These are phyloP conservation scores for Eulacestoma nigropectus DNA, from an alignment of 2,113 vertebrate genomes.

Conservation along the genomic window DNA sequence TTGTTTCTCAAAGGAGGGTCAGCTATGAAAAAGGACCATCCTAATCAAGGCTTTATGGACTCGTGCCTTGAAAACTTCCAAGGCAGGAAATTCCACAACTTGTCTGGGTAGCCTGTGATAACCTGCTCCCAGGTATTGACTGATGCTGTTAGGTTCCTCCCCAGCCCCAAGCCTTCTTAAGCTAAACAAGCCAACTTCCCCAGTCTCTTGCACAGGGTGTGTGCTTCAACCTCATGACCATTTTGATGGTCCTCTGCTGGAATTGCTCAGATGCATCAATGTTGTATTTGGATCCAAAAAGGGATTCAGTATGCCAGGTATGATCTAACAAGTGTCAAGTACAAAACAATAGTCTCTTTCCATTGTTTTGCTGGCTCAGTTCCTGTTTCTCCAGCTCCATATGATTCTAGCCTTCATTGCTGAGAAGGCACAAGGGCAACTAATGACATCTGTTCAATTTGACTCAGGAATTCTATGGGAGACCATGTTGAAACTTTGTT, in stretches of 20 bases:
- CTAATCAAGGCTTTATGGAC: background rate
- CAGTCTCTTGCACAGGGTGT: background rate
- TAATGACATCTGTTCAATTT: background rate
- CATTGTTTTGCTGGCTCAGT: background rate
- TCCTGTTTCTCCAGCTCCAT: background rate
- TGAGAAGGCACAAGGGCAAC: background rate
- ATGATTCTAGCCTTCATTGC: background rate
- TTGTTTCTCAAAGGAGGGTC: background rate
- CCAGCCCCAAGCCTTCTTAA: no score
- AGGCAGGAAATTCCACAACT: background rate
- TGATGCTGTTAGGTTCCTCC: background rate
- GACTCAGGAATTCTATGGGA: background rate
- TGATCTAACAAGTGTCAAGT: background rate
- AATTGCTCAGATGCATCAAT: background rate
- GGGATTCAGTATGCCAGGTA: background rate
- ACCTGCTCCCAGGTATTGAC: background rate
- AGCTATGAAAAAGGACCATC: background rate
- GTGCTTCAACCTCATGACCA: background rate
- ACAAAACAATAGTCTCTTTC: background rate
- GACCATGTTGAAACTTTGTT: background rate
- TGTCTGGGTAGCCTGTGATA: background rate
- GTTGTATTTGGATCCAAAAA: background rate
- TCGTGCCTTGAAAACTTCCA: background rate
- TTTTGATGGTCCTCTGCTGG: background rate
- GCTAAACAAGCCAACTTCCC: background rate